Evolutionary conservation across 2,888 invertebrate species (phyloP), one percentile per base, ranked within the genome.

Genomic region (Eudemis profundana): DNA sequence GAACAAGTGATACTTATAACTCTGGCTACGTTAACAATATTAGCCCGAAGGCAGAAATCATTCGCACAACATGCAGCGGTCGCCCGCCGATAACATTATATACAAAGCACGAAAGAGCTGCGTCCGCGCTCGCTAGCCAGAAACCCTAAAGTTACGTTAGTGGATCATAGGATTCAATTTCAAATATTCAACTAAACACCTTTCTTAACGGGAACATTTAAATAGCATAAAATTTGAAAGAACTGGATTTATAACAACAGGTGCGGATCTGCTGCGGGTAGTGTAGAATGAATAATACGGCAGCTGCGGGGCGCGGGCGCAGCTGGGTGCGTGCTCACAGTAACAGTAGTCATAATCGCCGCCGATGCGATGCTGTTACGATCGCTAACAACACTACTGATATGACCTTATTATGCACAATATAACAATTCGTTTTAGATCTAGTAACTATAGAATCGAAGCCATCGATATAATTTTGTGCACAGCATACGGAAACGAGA

Each of bases 1-100:
- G 88, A 92, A 92, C 92, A 86, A 92, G 92, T 92, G 92, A 87
- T 86, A 84, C 87, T 87, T 87, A 87, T 81, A 86, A 88, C 82
- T 82, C 80, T 83, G 84, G 84, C 90, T 91, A 91, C 86, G 77
- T 86, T 85, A 91, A 91, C 90, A 90, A 90, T 87, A 86, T 81
- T 83, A 83, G 84, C 85, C 84, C 83, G 84, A 79, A 78, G 85
- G 84, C 79, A 83, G 79, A 82, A 83, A 83, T 82, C 71, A 84
- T 81, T 79, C 78, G 86, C 82, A 78, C 83, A 84, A 84, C 84
- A 81, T 72, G 76, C 76, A 78, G 77, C 72, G 72, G 71, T 51
- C 73, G 71, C 67, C 78, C 77, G 77, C 80, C 78, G 72, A 81
- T 85, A 86, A 89, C 87, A 86, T 76, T 87, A 87, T 85, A 69